Conservation (phyloP, 2,113 vertebrate species). For the Crypturellus undulatus region DNA sequence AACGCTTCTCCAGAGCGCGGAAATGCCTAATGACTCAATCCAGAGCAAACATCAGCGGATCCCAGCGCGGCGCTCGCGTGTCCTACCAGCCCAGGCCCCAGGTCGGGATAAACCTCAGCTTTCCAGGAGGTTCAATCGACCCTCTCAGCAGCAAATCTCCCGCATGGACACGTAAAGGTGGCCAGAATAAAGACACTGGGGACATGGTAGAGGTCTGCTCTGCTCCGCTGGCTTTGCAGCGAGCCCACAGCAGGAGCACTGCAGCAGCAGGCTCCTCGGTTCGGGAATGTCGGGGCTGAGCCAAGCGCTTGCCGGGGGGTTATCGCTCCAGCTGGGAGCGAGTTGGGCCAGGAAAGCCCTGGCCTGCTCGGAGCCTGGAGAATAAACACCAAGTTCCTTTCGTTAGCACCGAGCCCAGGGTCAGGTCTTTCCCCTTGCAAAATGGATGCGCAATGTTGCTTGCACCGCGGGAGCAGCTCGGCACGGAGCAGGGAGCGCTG, state of each 20-base stretch:
- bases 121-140: accelerated
- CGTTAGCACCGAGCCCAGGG: background rate
- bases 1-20: background rate
- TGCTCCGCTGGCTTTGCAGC: background rate
- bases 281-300: background rate
- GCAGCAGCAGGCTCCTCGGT: background rate
- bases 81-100: background rate
- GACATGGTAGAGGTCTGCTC: accelerated
- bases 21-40: background rate
- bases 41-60: background rate
- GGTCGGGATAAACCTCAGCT: background rate
- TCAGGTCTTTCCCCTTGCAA: background rate
- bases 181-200: background rate
- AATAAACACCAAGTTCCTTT: background rate
- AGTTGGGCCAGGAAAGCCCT: slow-evolving; percentile 12
- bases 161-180: accelerated
- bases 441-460: too few species aligned
- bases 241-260: accelerated
- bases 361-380: background rate
- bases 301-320: background rate
- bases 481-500: slow-evolving; percentile 1
- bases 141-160: background rate
- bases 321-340: background rate
- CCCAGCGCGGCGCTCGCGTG: accelerated
- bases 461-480: background rate